These are phyloP conservation scores for Sinocyclocheilus maitianheensis DNA, from an alignment of 2,113 vertebrate species.

Conservation along the genomic window DNA sequence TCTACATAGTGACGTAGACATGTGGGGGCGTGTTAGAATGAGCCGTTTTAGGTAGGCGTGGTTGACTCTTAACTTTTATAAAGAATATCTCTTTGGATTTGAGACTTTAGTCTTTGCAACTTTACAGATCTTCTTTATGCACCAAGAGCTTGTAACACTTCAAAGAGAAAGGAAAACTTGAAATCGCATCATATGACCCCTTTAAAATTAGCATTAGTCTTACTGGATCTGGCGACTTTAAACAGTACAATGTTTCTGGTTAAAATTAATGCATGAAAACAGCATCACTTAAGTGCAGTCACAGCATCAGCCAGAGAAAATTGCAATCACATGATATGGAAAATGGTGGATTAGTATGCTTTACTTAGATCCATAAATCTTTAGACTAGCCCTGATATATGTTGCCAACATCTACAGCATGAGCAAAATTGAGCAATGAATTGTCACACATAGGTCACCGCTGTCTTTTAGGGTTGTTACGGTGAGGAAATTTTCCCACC, in stretches of 20 bases:
- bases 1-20: no score
- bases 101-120: no score
- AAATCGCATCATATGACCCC: no score
- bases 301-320: slow-evolving; percentile 4
- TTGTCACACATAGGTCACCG: slow-evolving; percentile 21
- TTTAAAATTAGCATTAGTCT: not conserved
- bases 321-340: slow-evolving; percentile 3
- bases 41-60: no score
- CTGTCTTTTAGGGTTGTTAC: not conserved
- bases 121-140: no score
- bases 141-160: no score
- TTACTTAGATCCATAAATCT: not conserved
- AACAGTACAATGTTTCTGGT: not conserved
- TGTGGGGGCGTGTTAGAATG: no score
- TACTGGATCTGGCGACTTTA: slow-evolving; percentile 15
- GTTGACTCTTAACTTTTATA: no score
- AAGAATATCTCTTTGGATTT: no score
- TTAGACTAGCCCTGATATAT: not conserved
- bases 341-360: slow-evolving; percentile 1
- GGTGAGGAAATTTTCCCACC: no score
- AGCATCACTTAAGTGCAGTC: not conserved
- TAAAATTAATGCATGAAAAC: not conserved
- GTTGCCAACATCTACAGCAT: not conserved
- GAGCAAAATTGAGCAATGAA: not conserved
- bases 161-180: no score